Percentiles rank a stretch among this genome's conserved stretches.
Conservation (phyloP, 1,140 invertebrate genomes). For the Papilio polyxenes region DNA sequence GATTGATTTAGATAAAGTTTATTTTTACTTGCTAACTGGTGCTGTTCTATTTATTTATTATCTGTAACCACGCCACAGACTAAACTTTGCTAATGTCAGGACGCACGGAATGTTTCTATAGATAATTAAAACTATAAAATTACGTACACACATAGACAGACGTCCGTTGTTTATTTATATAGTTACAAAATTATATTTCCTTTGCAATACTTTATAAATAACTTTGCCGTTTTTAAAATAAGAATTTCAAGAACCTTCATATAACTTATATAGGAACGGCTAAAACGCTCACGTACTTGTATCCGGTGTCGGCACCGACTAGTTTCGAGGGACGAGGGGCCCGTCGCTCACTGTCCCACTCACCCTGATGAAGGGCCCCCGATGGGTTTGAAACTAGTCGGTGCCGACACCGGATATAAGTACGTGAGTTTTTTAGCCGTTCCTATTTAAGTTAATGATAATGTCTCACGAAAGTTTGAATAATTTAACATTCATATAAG, state of each 20-base stretch:
- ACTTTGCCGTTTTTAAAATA: background rate
- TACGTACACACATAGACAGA: background rate
- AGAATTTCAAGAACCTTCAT: background rate
- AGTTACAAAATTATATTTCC: background rate
- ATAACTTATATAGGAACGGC: too few relatives aligned
- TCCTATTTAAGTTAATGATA: too few relatives aligned
- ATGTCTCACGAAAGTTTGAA: too few relatives aligned
- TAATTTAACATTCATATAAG: background rate
- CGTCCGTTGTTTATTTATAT: background rate
- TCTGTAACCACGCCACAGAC: slow-evolving; percentile 28
- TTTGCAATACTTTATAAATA: background rate
- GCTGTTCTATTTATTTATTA: slow-evolving; percentile 22
- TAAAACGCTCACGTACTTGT: too few relatives aligned
- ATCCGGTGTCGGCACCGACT: too few relatives aligned
- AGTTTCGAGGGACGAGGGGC: too few relatives aligned
- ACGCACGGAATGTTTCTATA: slow-evolving; percentile 33
- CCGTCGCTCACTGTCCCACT: too few relatives aligned
- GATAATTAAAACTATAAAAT: slow-evolving; percentile 19
- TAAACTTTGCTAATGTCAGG: slow-evolving; percentile 29
- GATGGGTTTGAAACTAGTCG: too few relatives aligned
- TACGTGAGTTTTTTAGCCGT: too few relatives aligned
- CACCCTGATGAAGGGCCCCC: too few relatives aligned
- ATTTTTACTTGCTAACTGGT: slow-evolving; percentile 24
- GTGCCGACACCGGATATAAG: too few relatives aligned
- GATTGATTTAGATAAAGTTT: slow-evolving; percentile 10